Evolutionary conservation across 2,113 vertebrate species (phyloP), one percentile per base, ranked within the genome.

Genomic region (Myiozetetes cayanensis): DNA sequence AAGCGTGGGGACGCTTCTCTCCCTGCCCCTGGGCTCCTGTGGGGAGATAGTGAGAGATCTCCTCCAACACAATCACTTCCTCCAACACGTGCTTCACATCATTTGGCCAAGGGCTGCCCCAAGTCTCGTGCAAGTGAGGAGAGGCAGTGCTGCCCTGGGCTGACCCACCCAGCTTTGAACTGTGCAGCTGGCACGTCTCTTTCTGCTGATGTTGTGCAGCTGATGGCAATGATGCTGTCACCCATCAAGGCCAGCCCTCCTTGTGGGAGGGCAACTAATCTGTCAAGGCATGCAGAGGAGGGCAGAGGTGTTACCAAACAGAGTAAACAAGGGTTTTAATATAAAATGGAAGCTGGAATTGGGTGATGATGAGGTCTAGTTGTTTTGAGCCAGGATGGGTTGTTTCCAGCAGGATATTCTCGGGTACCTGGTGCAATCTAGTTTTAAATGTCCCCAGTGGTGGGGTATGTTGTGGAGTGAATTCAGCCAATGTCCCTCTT

Each of bases 1-100:
- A 97, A 72, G 79, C 59, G 31, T 31, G 43, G 63, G 66, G 88
- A 95, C 24, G 86, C 85, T 72, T 91, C 94, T 95, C 95, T 96
- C 94, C 86, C 91, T 96, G 68, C 81, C 95, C 77, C 43, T 10
- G 1, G 87, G 96, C 82, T 93, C 70, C 59, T 2, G 3, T 47
- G 65, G 43, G 18, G 81, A 93, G 93, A 86, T 85, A 61, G 61
- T 74, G 74, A 74, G 43, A 3, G 2, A 44, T 71, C 76, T 80
- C 68, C 55, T 80, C 67, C 83, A 71, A 19, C 31, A 3, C 28
- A 6, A 43, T 78, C 65, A 56, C 61, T 90, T 94, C 78, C 47
- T 94, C 67, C 79, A 92, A 61, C 92, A 94, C 5, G 6, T 90
- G 76, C 83, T 82, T 74, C 28, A 27, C 84, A 83, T 85, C 27